Conservation (phyloP, 2,113 vertebrate genomes). For the Pelecanoides urinatrix region DNA sequence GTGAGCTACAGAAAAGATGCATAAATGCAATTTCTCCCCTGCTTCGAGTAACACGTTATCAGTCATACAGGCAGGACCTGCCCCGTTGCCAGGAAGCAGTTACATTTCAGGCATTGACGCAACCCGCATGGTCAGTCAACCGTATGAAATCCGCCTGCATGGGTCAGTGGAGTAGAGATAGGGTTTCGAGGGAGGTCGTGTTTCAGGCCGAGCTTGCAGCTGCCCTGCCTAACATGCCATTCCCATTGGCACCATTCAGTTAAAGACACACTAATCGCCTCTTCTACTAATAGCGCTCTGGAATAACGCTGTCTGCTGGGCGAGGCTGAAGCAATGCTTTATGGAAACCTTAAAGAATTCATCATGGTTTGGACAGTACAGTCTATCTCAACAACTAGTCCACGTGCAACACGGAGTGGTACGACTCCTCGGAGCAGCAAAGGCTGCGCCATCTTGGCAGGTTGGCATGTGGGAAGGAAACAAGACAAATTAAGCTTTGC, state of each 20-base stretch:
- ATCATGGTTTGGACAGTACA: neutral
- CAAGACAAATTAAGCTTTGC: neutral
- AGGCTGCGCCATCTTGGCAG: neutral
- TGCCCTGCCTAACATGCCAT: constrained; percentile 48
- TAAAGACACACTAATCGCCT: constrained; percentile 41
- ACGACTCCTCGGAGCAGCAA: neutral
- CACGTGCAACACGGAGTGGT: accelerated
- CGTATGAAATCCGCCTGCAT: constrained; percentile 10
- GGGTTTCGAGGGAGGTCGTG: constrained; percentile 71
- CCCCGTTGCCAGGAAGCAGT: neutral
- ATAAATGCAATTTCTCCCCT: neutral
- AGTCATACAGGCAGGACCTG: neutral
- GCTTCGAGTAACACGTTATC: neutral
- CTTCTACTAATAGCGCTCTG: neutral
- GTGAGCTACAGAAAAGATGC: neutral
- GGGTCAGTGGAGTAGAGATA: constrained; percentile 49
- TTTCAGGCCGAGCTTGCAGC: constrained; percentile 74
- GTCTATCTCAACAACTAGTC: neutral
- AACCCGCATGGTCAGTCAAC: neutral
- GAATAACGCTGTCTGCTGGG: neutral
- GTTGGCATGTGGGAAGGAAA: neutral
- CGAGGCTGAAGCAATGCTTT: neutral
- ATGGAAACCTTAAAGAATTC: neutral
- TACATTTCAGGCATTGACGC: constrained; percentile 5
- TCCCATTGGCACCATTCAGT: constrained; percentile 28